Base-by-base conservation (phyloP, 1,140 invertebrate genomes). In the Maconellicoccus hirsutus region DNA sequence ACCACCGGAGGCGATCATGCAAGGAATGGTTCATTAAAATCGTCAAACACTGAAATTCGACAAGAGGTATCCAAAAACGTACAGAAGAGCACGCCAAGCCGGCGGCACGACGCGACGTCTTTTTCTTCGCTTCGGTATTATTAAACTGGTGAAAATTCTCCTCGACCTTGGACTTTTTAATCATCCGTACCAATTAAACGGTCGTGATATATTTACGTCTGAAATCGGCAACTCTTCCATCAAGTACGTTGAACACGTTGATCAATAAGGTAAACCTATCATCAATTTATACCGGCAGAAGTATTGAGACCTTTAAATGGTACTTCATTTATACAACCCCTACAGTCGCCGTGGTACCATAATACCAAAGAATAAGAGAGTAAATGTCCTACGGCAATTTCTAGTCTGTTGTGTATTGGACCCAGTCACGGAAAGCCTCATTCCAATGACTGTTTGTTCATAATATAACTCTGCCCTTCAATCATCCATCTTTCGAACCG, bases 371-470 rank as follows among this genome's bases (percentile, higher is more conserved):
- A 16, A 16, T 19, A 3, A 6, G 29, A 12, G 4, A 16, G n/a
- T 8, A 52, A 52, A 52, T 8, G 42, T 52, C 42, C 42, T 52
- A 52, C 42, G 42, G 42, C 42, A 52, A 19, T 52, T 52, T 52
- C 42, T 52, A 6, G 42, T 52, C 42, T 52, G 42, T 52, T 16
- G 42, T 16, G 42, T 12, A 12, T 52, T 16, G 42, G 42, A n/a
- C n/a, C 42, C 42, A 52, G 42, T 52, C 42, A 52, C 42, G 42
- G 42, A 52, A 52, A 52, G 42, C 42, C 42, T 52, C 42, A 52
- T 52, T 52, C 42, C 42, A 52, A 52, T 52, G 42, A 52, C 42
- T 52, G 42, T 52, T 52, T 52, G 42, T 52, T 52, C 42, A 52
- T 52, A 52, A 8, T 52, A 52, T 12, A 6, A 33, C 29, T 33